phyloP scores from a whole-genome alignment of 2,113 vertebrate genomes.

The Tetrax tetrax region DNA sequence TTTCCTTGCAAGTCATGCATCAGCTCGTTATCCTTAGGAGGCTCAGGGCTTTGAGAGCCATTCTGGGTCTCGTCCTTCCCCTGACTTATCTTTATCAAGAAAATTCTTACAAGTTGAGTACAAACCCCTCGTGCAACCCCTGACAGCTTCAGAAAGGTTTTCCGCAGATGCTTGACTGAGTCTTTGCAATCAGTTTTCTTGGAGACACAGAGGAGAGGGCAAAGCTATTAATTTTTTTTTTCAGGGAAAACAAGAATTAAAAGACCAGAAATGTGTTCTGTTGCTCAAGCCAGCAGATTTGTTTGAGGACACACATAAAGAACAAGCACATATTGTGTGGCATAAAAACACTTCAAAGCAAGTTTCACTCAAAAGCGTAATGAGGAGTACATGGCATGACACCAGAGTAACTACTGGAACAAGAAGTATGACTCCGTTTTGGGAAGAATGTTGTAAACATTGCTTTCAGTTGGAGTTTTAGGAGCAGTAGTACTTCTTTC shows the following conservation, averaged over 20 bases:
- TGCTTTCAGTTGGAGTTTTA: not conserved
- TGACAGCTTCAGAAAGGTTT: not conserved
- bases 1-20: not conserved
- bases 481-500: not conserved
- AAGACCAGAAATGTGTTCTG: not conserved
- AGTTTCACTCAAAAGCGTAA: not conserved
- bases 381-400: not conserved
- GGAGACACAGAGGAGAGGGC: not conserved
- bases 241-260: not conserved
- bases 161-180: not conserved
- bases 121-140: not conserved
- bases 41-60: not conserved
- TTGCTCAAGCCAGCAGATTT: not conserved
- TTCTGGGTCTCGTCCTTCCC: not conserved
- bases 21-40: not conserved
- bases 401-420: not conserved
- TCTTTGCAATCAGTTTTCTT: not conserved
- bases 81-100: not conserved
- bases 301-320: not conserved
- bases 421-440: not conserved
- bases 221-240: not conserved
- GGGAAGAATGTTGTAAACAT: not conserved
- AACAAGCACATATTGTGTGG: not conserved
- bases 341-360: not conserved
- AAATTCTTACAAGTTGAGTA: not conserved